Evolutionary conservation across 2,888 invertebrate species (phyloP), one percentile per base, ranked within the genome.

Genomic region (Mechanitis mazaeus): DNA sequence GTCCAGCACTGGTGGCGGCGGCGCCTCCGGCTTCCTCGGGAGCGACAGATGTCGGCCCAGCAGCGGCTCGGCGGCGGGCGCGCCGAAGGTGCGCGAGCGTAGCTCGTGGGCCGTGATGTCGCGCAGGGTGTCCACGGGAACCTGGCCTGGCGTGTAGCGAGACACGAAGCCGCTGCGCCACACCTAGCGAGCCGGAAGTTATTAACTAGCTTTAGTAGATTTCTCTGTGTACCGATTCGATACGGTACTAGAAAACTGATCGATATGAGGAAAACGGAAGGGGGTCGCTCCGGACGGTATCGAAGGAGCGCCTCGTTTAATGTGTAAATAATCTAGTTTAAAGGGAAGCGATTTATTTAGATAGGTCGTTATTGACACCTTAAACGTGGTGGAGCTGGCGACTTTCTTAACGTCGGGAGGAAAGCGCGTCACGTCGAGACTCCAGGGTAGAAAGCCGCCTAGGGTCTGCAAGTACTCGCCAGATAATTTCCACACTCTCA

Each of bases 351-450:
- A 42, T 42, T 42, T 3, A 7, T 9, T 42, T 42, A 1, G 11
- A 42, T 1, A 7, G 9, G 6, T 42, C 11, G 7, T 42, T 9
- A 11, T 11, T 6, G 7, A 20, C 11, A 94, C 95, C 85, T 94
- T 94, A 59, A 95, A 87, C 0, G 95, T 95, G 31, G 95, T 95
- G 58, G 92, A 94, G 72, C 95, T 96, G 65, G 93, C 94, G 33
- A 93, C 91, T 77, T 94, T 92, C 69, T 90, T 89, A 7, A 96
- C 92, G 78, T 97, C 96, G 0, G 94, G 93, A 3, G 96, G 96
- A 68, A 94, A 82, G 46, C 92, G 90, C 28, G 85, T 72, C n/a
- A 89, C 83, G 2, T 90, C 83, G 50, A 89, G 85, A 35, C 85
- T 82, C 94, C 94, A 95, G 1, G 92, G 72, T 71, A 91, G 85